Evolutionary conservation across 2,888 invertebrate species (phyloP).

Genomic region (Cryptops parisi): DNA sequence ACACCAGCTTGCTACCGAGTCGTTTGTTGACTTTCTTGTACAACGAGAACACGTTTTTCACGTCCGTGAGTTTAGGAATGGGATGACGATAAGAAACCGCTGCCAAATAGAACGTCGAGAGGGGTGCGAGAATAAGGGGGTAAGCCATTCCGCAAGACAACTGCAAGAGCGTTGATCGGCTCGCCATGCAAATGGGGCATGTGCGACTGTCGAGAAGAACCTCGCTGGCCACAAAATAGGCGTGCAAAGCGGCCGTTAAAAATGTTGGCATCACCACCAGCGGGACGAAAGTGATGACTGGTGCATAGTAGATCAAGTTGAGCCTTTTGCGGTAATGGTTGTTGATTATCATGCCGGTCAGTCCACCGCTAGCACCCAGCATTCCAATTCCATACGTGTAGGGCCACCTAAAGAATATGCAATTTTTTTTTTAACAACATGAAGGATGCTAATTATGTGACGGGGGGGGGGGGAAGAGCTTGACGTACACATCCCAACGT

Average conservation of each 20-base stretch:
- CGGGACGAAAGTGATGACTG: slow-evolving; percentile 45
- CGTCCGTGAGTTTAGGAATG: slow-evolving; percentile 18
- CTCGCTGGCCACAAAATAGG: slow-evolving; percentile 4
- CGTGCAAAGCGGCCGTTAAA: slow-evolving; percentile 40
- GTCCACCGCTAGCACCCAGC: slow-evolving; percentile 36
- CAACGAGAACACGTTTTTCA: slow-evolving; percentile 13
- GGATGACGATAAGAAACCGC: slow-evolving; percentile 5
- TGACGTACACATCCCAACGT: slow-evolving; percentile 12
- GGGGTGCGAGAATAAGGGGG: slow-evolving; percentile 11
- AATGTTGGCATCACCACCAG: slow-evolving; percentile 45
- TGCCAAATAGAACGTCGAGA: slow-evolving; percentile 12
- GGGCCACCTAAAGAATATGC: slow-evolving; percentile 12
- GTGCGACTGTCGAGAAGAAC: slow-evolving; percentile 9
- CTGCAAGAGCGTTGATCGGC: slow-evolving; percentile 8
- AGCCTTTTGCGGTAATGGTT: slow-evolving; percentile 45
- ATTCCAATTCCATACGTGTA: slow-evolving; percentile 26
- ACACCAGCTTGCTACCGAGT: not conserved
- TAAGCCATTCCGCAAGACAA: slow-evolving; percentile 12
- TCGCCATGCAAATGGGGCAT: slow-evolving; percentile 15
- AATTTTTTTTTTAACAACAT: too few species aligned
- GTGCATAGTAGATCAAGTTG: slow-evolving; percentile 44
- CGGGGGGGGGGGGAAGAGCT: not conserved
- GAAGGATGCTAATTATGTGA: not conserved
- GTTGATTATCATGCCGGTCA: slow-evolving; percentile 46
- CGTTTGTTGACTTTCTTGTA: not conserved